Evolutionary conservation across 2,797 vertebrate species (phyloP).

Genomic region (Bovichtus variegatus): DNA sequence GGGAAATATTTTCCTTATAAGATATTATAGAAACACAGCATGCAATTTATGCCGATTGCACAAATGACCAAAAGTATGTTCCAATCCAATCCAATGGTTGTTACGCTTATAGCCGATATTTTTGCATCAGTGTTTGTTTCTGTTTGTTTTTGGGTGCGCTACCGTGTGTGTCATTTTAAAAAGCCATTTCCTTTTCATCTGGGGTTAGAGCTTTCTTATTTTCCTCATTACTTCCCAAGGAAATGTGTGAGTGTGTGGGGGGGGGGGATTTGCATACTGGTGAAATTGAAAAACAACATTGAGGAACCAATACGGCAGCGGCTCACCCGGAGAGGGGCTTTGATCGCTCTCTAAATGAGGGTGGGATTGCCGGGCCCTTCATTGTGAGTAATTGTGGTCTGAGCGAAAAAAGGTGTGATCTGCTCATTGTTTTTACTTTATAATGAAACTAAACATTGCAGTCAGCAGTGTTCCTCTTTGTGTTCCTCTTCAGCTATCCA

Average conservation of each 20-base stretch:
- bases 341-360: conserved; percentile 71
- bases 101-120: conserved; percentile 41
- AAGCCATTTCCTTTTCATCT: conserved; percentile 75
- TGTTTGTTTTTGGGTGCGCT: conserved; percentile 35
- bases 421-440: conserved; percentile 57
- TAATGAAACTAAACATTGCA: conserved; percentile 52
- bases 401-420: conserved; percentile 61
- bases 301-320: conserved; percentile 58
- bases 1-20: not conserved
- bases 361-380: conserved; percentile 40
- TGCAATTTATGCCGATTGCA: conserved; percentile 14
- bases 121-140: conserved; percentile 43
- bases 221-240: conserved; percentile 75
- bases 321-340: conserved; percentile 65
- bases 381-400: conserved; percentile 60
- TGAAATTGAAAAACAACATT: conserved; percentile 76
- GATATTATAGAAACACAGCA: not conserved
- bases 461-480: conserved; percentile 28
- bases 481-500: conserved; percentile 27
- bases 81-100: conserved; percentile 25
- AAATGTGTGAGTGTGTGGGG: too few species aligned
- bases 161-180: conserved; percentile 56
- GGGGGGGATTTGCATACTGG: conserved; percentile 73
- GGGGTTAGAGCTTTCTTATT: conserved; percentile 73
- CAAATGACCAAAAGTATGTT: conserved; percentile 10